These are phyloP conservation scores for Poeciliopsis retropinna DNA, from an alignment of 2,113 vertebrate genomes.

Conservation along the genomic window DNA sequence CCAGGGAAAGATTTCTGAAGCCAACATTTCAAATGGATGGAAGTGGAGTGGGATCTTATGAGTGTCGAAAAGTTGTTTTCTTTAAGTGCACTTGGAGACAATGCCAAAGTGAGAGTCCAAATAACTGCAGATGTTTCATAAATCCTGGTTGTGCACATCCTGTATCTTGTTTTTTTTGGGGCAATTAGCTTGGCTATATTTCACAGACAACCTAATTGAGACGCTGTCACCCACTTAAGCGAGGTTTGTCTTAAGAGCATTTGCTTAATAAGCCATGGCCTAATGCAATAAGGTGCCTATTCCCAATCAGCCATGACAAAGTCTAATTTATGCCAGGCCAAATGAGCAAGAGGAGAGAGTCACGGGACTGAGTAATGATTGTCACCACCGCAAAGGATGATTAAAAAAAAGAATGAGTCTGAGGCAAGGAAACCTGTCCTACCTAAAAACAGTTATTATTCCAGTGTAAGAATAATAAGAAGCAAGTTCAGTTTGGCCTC, in stretches of 20 bases:
- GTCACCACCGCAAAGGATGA: conserved; percentile 49
- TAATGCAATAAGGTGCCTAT: conserved; percentile 83
- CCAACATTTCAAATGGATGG: conserved; percentile 50
- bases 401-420: conserved; percentile 33
- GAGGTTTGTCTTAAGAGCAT: conserved; percentile 80
- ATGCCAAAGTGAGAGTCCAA: conserved; percentile 32
- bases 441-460: conserved; percentile 14
- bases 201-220: conserved; percentile 77
- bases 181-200: conserved; percentile 74
- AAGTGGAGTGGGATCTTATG: conserved; percentile 40
- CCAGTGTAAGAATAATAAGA: conserved; percentile 50
- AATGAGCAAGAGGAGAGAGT: conserved; percentile 57
- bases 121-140: conserved; percentile 32
- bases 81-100: conserved; percentile 33
- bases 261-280: conserved; percentile 81
- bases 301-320: conserved; percentile 82
- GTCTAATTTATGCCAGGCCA: conserved; percentile 76
- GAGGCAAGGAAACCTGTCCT: conserved; percentile 24
- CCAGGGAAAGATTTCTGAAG: conserved; percentile 60
- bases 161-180: conserved; percentile 52
- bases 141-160: conserved; percentile 27
- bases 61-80: conserved; percentile 26
- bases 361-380: conserved; percentile 53
- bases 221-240: conserved; percentile 81
- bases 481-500: conserved; percentile 33